Evolutionary conservation across 23 tunicate genomes (phyloP).

Genomic region (Diplosoma virens): DNA sequence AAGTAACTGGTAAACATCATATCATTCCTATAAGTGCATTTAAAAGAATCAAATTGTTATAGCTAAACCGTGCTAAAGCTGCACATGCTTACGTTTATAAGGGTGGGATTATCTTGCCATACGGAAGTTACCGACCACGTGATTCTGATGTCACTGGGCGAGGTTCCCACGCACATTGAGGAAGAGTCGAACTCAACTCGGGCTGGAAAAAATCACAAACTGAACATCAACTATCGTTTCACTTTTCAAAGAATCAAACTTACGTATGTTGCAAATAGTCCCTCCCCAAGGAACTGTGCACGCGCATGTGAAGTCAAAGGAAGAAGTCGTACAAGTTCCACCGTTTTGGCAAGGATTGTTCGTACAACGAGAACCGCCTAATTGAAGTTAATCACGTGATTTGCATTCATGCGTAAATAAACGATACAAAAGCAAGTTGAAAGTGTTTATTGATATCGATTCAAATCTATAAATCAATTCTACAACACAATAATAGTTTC

Average conservation of each 20-base stretch:
- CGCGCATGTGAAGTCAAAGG: slow-evolving; percentile 48
- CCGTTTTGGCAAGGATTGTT: slow-evolving; percentile 55
- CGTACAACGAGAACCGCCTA: slow-evolving; percentile 47
- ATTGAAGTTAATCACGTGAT: no score
- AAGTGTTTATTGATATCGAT: no score
- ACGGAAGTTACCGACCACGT: background rate
- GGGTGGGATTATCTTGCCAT: background rate
- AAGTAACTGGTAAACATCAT: no score
- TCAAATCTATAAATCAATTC: no score
- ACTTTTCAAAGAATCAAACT: slow-evolving; percentile 2
- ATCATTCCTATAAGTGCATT: no score
- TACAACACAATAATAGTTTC: no score
- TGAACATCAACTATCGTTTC: no score
- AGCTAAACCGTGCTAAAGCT: background rate
- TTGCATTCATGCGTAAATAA: no score
- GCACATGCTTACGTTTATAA: background rate
- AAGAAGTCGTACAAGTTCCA: slow-evolving; percentile 46
- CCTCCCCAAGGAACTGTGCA: slow-evolving; percentile 51
- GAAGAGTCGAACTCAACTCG: no score
- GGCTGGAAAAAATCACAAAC: no score
- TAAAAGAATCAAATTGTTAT: no score
- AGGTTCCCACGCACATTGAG: background rate
- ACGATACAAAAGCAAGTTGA: no score
- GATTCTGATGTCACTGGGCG: background rate
- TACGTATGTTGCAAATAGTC: slow-evolving; percentile 59